Percentiles rank a stretch among this genome's conserved stretches.
These are phyloP conservation scores for Platysternon megacephalum DNA, from an alignment of 2,113 vertebrate genomes.

Conservation along the genomic window DNA sequence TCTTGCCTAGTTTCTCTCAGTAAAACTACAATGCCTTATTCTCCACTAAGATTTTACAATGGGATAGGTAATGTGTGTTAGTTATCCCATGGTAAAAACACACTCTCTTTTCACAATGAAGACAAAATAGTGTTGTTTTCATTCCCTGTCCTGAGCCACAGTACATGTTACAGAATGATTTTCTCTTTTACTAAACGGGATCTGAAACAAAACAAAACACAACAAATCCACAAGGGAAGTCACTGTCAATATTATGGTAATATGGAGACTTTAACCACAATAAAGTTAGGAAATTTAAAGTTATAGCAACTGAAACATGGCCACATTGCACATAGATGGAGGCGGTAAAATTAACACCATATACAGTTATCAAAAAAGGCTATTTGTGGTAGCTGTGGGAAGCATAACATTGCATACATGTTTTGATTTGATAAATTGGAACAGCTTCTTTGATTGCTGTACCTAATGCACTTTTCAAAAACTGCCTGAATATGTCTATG, in stretches of 20 bases:
- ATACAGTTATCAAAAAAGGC: fast-evolving
- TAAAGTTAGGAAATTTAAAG: background rate
- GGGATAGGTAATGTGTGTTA: background rate
- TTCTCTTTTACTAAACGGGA: background rate
- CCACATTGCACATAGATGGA: fast-evolving
- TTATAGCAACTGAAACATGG: background rate
- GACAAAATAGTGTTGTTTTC: background rate
- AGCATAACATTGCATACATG: fast-evolving
- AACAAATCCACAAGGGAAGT: background rate
- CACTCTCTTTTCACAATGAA: background rate
- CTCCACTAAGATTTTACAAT: no score
- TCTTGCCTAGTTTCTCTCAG: no score
- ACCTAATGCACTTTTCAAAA: background rate
- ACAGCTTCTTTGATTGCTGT: background rate
- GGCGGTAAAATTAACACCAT: background rate
- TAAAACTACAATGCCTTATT: no score
- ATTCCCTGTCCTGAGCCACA: background rate
- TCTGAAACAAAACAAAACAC: background rate
- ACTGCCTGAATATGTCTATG: background rate
- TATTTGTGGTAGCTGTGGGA: background rate
- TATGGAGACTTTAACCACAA: background rate
- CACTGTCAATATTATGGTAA: background rate
- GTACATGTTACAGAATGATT: background rate
- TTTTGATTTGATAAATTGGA: background rate
- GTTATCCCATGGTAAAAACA: background rate